Evolutionary conservation across 2,113 vertebrate genomes (phyloP).

Genomic region (Chloroceryle aenea): DNA sequence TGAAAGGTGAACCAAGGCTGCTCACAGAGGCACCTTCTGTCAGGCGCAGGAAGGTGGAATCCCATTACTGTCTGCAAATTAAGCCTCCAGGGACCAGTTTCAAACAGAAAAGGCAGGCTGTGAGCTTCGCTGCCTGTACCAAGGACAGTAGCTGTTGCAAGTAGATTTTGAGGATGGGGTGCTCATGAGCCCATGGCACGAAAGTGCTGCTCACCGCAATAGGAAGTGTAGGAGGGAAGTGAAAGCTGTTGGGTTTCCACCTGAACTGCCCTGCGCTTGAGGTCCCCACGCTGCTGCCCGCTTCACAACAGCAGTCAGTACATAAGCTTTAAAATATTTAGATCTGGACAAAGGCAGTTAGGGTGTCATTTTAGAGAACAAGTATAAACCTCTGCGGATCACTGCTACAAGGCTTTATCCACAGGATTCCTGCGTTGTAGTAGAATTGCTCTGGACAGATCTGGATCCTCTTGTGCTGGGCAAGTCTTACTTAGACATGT

Average conservation of each 20-base stretch:
- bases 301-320: background rate
- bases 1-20: slow-evolving; percentile 55
- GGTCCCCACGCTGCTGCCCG: rapidly evolving
- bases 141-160: background rate
- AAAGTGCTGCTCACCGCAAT: background rate
- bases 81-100: slow-evolving; percentile 44
- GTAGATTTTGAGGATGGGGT: background rate
- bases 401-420: background rate
- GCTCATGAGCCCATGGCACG: background rate
- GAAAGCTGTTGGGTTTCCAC: background rate
- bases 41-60: slow-evolving; percentile 46
- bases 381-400: background rate
- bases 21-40: slow-evolving; percentile 24
- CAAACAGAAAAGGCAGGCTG: slow-evolving; percentile 16
- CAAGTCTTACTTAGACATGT: background rate
- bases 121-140: slow-evolving; percentile 1
- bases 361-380: background rate
- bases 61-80: slow-evolving; percentile 62
- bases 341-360: background rate
- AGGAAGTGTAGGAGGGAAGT: background rate
- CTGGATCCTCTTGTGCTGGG: background rate
- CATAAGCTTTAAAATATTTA: background rate
- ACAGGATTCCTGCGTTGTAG: background rate
- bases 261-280: background rate
- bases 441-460: background rate